Base-by-base conservation (phyloP, 2,888 invertebrate genomes). In the Phytoseiulus persimilis region DNA sequence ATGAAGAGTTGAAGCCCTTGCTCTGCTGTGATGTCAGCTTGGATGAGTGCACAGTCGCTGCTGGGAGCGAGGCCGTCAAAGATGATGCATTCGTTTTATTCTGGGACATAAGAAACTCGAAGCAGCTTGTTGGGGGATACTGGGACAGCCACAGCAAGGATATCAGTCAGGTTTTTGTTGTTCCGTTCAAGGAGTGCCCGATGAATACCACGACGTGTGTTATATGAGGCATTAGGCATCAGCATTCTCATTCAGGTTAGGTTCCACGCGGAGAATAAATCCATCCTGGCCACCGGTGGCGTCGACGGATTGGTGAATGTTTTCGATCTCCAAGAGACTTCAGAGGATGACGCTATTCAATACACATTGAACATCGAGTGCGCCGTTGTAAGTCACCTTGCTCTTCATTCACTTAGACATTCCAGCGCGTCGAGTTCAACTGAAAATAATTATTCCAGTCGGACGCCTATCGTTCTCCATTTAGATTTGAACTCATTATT, bases 91-190 rank as follows among this genome's bases (percentile, higher is more conserved):
- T 94, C 92, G 93, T 96, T 31, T 93, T 96, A 90, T 97, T 97
- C 93, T 96, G 96, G 95, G 97, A 97, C 93, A 93, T 95, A 32
- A 94, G 96, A 90, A 94, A 96, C 90, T 92, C 93, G 83, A 91
- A 92, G 83, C 92, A 92, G 91, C 93, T 95, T 23, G 39, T 91
- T 65, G 96, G 96, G 0, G 95, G 95, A 0, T 97, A 96, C 92
- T 95, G 95, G 95, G 95, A 96, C 91, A 95, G 95, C 9, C 96
- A 97, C 92, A 94, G 95, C 90, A 96, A 96, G 92, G 96, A 96
- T 92, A 94, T 97, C 31, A 95, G 96, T 11, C 95, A 95, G 46
- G 90, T 91, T 83, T 87, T 83, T 83, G 83, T 89, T 83, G 32
- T 83, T n/a, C 31, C n/a, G 11, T 18, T 84, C n/a, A n/a, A n/a